These are phyloP conservation scores for Myotis pilosus DNA, from an alignment of 2,797 vertebrate genomes.

Conservation along the genomic window DNA sequence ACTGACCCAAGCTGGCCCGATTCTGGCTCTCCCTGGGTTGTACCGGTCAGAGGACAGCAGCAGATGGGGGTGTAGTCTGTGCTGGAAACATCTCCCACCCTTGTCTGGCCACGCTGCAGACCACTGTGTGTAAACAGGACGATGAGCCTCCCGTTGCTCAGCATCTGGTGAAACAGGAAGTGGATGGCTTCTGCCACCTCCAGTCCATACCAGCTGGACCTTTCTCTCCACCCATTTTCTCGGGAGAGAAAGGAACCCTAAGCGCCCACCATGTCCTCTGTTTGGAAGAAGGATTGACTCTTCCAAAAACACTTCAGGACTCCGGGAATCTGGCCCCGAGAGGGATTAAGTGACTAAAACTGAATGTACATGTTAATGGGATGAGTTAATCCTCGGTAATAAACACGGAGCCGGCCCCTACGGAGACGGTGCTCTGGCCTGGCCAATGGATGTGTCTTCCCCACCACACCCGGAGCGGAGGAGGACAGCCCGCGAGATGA, in stretches of 20 bases:
- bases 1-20: neutral
- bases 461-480: neutral
- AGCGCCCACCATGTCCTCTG: neutral
- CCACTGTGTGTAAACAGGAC: slow-evolving; percentile 62
- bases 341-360: slow-evolving; percentile 52
- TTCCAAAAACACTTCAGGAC: slow-evolving; percentile 1
- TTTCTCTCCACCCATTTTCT: neutral
- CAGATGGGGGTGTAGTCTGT: neutral
- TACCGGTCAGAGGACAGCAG: neutral
- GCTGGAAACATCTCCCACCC: slow-evolving; percentile 32
- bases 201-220: slow-evolving; percentile 32
- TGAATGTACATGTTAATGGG: slow-evolving; percentile 37
- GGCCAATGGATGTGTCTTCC: neutral
- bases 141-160: slow-evolving; percentile 10
- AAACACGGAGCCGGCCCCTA: neutral
- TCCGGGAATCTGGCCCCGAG: slow-evolving; percentile 9
- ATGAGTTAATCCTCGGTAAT: slow-evolving; percentile 37
- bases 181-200: slow-evolving; percentile 38
- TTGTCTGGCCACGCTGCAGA: slow-evolving; percentile 29
- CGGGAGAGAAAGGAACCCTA: slow-evolving; percentile 23
- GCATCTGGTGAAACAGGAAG: neutral
- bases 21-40: neutral
- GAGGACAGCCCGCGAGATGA: neutral
- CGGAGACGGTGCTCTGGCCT: neutral
- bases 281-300: slow-evolving; percentile 23